These are phyloP conservation scores for Syngnathus floridae DNA, from an alignment of 2,113 vertebrate species.

Conservation along the genomic window DNA sequence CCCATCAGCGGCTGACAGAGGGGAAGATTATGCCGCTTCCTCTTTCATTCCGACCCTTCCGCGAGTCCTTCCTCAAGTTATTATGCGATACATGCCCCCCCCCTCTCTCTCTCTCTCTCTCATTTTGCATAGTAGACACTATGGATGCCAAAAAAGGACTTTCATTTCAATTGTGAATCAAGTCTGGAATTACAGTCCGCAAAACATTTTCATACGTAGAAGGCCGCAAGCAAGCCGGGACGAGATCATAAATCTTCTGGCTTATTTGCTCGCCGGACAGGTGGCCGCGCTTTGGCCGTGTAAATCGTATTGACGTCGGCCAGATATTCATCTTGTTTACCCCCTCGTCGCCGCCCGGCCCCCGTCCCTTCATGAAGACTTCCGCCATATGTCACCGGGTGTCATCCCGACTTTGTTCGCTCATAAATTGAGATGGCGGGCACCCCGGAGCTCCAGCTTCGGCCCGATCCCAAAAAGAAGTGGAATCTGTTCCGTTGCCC, in stretches of 20 bases:
- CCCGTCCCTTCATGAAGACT: constrained; percentile 69
- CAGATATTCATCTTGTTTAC: constrained; percentile 72
- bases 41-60: constrained; percentile 41
- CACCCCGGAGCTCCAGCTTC: constrained; percentile 36
- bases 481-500: constrained; percentile 32
- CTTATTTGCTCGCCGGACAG: constrained; percentile 71
- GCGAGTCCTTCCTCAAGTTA: constrained; percentile 4
- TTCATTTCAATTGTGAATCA: too few relatives aligned
- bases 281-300: constrained; percentile 66
- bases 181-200: too few relatives aligned
- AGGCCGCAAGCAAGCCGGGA: constrained; percentile 34
- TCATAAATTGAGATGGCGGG: constrained; percentile 60
- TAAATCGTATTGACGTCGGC: constrained; percentile 68
- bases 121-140: neutral
- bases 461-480: constrained; percentile 33
- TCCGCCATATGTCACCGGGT: constrained; percentile 68
- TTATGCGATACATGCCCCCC: neutral
- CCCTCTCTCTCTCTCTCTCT: too few relatives aligned
- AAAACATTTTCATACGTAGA: constrained; percentile 25
- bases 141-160: neutral
- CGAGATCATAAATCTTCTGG: constrained; percentile 63
- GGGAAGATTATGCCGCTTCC: constrained; percentile 28
- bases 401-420: constrained; percentile 62
- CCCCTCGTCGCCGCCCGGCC: constrained; percentile 54
- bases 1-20: constrained; percentile 25